Base-by-base conservation (phyloP, 2,888 invertebrate species). In the Ariolimax columbianus region DNA sequence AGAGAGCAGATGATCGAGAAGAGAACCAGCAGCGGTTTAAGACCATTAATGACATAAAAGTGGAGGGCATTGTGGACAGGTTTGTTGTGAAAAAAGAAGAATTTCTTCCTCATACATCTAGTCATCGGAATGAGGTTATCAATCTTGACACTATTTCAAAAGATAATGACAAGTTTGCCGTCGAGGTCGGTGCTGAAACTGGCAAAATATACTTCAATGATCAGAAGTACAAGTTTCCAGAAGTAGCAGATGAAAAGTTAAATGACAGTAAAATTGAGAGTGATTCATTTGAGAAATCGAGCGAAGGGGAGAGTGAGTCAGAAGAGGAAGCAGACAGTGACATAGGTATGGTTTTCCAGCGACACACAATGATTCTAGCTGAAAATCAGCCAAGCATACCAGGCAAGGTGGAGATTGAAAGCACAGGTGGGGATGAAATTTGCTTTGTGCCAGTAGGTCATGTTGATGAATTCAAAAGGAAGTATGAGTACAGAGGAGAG, bases 1-100 rank as follows among this genome's bases (percentile, higher is more conserved):
- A 89, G 73, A 63, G 89, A 77, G 89, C 89, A 68, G 85, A 87
- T 68, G 87, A 88, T 47, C n/a, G 85, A 7, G 85, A 85, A 47
- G 85, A 85, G 0, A 68, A 78, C 38, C 80, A 81, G 38, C 82
- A 70, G n/a, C 63, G 85, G 0, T 33, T 63, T 6, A 81, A 80
- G 75, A 38, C 40, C 6, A n/a, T 68, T 17, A 47, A 30, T 40
- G 77, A 75, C 23, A 66, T 85, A 55, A 85, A 85, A 63, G 30
- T 59, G 14, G 85, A 85, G 43, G 72, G 36, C 6, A 30, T 19
- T 14, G 33, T 66, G 26, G 80, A 80, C 2, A 72, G 66, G n/a
- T 84, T 66, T 80, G 43, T 80, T 30, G 80, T 81, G 33, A 82
- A 78, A 38, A 75, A 80, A 70, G 84, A 80, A 19, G 81, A 85